Conservation (phyloP, 2,113 vertebrate genomes). For the Urocynchramus pylzowi region DNA sequence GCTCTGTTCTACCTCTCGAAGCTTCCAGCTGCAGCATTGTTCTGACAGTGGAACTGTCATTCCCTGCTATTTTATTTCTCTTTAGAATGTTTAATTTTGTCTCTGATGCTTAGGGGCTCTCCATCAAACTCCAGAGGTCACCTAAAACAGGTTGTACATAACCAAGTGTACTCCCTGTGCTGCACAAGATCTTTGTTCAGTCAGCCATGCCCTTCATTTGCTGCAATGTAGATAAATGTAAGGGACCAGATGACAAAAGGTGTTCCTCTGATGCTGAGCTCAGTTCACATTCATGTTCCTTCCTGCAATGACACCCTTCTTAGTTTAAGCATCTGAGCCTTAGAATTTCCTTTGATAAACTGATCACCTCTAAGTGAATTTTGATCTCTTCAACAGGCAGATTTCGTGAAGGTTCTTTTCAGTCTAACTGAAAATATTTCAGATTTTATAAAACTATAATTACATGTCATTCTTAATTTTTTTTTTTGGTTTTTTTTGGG, state of each 20-base stretch:
- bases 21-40: not conserved
- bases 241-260: not conserved
- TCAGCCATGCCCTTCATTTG: not conserved
- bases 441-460: not conserved
- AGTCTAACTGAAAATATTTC: not conserved
- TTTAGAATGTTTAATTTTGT: not conserved
- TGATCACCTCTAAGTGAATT: not conserved
- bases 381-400: not conserved
- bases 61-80: not conserved
- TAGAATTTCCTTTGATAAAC: not conserved
- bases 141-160: not conserved
- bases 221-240: not conserved
- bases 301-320: not conserved
- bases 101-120: not conserved
- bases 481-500: not conserved
- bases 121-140: not conserved
- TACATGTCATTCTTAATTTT: not conserved
- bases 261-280: not conserved
- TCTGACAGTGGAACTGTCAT: not conserved
- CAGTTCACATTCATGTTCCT: not conserved
- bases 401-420: not conserved
- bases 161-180: rapidly evolving
- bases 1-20: rapidly evolving
- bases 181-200: not conserved
- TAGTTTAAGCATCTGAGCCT: not conserved